These are phyloP conservation scores for Hirudo medicinalis DNA, from an alignment of 1,140 invertebrate species.

Conservation along the genomic window DNA sequence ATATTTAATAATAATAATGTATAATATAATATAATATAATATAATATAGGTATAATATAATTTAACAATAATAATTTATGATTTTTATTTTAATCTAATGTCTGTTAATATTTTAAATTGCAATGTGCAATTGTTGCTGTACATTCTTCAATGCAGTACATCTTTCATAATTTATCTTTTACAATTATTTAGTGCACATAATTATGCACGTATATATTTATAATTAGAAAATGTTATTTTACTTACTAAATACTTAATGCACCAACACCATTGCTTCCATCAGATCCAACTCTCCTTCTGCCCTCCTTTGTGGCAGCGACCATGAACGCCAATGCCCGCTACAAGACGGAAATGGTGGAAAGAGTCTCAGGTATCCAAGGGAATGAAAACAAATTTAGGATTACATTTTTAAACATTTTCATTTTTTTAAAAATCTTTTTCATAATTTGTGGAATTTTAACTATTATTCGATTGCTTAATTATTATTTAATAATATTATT, in stretches of 20 bases:
- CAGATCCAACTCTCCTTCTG: slow-evolving; percentile 34
- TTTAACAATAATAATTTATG: neutral
- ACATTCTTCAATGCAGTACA: no score
- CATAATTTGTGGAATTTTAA: neutral
- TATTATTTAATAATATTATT: no score
- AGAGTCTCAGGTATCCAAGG: slow-evolving; percentile 34
- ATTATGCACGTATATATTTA: no score
- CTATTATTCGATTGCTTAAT: neutral
- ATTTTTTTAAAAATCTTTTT: neutral
- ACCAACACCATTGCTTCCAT: neutral
- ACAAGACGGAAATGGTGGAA: slow-evolving; percentile 37
- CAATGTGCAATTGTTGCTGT: no score
- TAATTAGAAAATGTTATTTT: no score
- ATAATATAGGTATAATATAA: no score
- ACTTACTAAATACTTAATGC: neutral
- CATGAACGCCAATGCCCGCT: slow-evolving; percentile 32
- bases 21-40: no score
- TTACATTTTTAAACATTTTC: neutral
- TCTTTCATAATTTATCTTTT: no score
- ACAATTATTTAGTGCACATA: no score
- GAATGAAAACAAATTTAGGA: no score
- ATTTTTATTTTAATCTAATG: no score
- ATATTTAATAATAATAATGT: neutral
- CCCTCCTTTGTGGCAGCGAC: slow-evolving; percentile 37
- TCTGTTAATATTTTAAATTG: no score